Evolutionary conservation across 2,113 vertebrate genomes (phyloP), one percentile per base, ranked within the genome.

Genomic region (Oncorhynchus kisutch): DNA sequence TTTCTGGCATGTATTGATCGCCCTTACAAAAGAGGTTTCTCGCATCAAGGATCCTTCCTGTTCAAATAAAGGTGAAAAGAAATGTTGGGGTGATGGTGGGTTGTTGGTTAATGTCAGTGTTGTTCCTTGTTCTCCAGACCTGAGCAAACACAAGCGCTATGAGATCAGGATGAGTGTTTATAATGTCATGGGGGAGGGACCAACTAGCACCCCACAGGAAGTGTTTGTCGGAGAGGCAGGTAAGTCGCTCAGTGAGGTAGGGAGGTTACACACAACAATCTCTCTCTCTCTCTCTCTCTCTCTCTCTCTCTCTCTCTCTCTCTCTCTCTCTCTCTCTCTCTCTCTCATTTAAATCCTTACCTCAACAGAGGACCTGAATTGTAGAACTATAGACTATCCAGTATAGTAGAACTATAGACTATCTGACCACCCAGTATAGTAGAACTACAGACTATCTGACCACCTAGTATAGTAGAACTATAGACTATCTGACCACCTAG

Each of bases 151-250:
- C 91, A 95, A 94, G 80, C 95, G 97, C 74, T 99, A 99, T 0
- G 98, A 99, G 90, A 96, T 99, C 80, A 94, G 96, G 29, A 94
- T 99, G 95, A 98, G 95, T 0, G 94, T 98, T 31, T 99, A 95
- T 92, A 99, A 99, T 0, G 95, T 97, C 0, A 97, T 94, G 83
- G 98, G 97, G 0, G 98, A 99, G 81, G 97, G 97, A 0, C 97
- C 97, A 14, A 88, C 90, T 86, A 98, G 96, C 70, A 73, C 96
- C 0, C 98, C 98, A 0, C 95, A 98, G 77, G 98, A 99, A 86
- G 98, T 99, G 81, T 99, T 99, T 0, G 98, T 99, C 0, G 98
- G 98, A 2, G 98, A 99, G 84, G 98, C 97, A 65, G 97, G 98
- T 99, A 84, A 86, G 94, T 79, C 1, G 25, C 34, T 14, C 24